phyloP scores from a whole-genome alignment of 2,797 vertebrate genomes.

The Steatocranus sp. region DNA sequence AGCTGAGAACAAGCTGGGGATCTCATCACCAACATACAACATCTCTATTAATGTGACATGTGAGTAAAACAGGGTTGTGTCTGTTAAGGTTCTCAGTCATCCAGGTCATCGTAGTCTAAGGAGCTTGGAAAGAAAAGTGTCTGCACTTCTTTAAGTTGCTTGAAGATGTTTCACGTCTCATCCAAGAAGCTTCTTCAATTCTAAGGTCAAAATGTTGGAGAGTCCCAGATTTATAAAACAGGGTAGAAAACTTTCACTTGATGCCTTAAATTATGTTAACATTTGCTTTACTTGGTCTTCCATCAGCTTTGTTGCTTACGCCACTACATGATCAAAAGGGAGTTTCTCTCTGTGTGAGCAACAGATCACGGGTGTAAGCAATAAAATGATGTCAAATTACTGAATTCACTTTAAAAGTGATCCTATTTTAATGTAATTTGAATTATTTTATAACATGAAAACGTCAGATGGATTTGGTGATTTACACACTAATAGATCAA shows the following conservation, averaged over 20 bases:
- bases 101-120: neutral
- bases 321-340: neutral
- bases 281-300: neutral
- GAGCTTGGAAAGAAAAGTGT: neutral
- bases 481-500: neutral
- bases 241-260: neutral
- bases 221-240: neutral
- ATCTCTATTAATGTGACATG: neutral
- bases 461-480: neutral
- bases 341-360: neutral
- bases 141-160: neutral
- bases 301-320: neutral
- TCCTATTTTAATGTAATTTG: neutral
- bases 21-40: neutral
- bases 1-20: neutral
- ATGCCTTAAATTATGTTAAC: neutral
- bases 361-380: neutral
- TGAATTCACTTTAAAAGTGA: neutral
- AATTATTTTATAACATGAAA: neutral
- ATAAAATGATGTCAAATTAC: neutral
- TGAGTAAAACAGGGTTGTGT: neutral
- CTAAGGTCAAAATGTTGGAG: rapidly evolving
- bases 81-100: neutral
- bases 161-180: rapidly evolving
- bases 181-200: neutral